phyloP scores from a whole-genome alignment of 2,797 vertebrate genomes.

The Tadarida brasiliensis region DNA sequence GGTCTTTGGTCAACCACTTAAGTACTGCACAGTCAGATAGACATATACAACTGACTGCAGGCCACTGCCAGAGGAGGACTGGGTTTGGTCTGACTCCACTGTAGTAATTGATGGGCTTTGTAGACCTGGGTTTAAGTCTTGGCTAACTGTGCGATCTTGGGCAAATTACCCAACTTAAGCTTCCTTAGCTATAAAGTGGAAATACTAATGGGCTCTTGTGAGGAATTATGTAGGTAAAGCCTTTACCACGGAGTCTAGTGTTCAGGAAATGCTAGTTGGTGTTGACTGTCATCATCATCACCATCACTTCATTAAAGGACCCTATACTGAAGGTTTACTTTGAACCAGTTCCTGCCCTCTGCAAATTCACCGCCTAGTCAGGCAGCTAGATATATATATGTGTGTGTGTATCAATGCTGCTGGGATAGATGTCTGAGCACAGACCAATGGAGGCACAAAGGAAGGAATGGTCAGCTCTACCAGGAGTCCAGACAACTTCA shows the following conservation, averaged over 20 bases:
- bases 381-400: not conserved
- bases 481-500: not conserved
- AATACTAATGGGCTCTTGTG: conserved; percentile 22
- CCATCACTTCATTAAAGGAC: not conserved
- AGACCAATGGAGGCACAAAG: not conserved
- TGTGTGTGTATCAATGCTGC: not conserved
- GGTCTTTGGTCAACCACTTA: not conserved
- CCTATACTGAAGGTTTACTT: not conserved
- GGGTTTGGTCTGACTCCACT: not conserved
- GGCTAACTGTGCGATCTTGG: not conserved
- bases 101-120: not conserved
- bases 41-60: not conserved
- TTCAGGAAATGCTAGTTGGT: not conserved
- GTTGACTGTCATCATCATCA: not conserved
- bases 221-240: not conserved
- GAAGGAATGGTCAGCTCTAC: not conserved
- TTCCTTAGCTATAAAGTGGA: conserved; percentile 25
- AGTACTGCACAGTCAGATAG: not conserved
- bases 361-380: not conserved
- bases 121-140: not conserved
- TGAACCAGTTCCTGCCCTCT: not conserved
- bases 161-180: conserved; percentile 9
- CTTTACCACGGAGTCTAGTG: not conserved
- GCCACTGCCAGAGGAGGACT: not conserved
- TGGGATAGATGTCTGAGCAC: not conserved